These are phyloP conservation scores for Hypomecis atomaria DNA, from an alignment of 2,888 invertebrate genomes.

Conservation along the genomic window DNA sequence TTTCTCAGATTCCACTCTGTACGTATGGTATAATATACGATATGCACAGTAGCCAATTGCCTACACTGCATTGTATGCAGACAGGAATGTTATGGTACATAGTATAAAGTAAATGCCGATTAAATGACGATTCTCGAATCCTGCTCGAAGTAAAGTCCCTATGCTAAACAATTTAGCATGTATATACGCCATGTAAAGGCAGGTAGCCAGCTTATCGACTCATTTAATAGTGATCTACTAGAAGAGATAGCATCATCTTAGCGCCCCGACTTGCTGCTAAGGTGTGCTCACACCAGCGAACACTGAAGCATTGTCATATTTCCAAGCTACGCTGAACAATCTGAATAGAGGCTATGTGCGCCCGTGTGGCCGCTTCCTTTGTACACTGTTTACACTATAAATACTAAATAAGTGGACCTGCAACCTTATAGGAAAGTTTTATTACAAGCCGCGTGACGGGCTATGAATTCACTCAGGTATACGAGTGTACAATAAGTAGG, in stretches of 20 bases:
- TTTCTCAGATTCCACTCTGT: no score
- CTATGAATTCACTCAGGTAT: background rate
- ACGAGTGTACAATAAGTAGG: no score
- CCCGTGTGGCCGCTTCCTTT: conserved; percentile 70
- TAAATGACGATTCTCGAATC: no score
- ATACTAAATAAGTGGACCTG: conserved; percentile 70
- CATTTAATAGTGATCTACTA: background rate
- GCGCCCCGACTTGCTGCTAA: conserved; percentile 56
- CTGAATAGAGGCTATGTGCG: conserved; percentile 62
- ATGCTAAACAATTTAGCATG: no score
- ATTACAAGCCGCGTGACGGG: conserved; percentile 24
- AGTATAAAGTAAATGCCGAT: no score
- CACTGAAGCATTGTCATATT: conserved; percentile 78
- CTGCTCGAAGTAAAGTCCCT: no score
- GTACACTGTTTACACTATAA: conserved; percentile 70
- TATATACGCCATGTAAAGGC: no score
- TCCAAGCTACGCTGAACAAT: conserved; percentile 60
- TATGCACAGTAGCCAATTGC: no score
- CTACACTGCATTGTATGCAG: no score
- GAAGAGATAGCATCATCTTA: conserved; percentile 56
- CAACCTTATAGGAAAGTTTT: conserved; percentile 70
- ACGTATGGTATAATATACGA: no score
- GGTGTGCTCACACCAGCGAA: conserved; percentile 73
- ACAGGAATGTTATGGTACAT: no score
- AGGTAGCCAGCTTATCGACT: no score